Conservation (phyloP, 2,797 vertebrate species). For the Acanthis flammea region DNA sequence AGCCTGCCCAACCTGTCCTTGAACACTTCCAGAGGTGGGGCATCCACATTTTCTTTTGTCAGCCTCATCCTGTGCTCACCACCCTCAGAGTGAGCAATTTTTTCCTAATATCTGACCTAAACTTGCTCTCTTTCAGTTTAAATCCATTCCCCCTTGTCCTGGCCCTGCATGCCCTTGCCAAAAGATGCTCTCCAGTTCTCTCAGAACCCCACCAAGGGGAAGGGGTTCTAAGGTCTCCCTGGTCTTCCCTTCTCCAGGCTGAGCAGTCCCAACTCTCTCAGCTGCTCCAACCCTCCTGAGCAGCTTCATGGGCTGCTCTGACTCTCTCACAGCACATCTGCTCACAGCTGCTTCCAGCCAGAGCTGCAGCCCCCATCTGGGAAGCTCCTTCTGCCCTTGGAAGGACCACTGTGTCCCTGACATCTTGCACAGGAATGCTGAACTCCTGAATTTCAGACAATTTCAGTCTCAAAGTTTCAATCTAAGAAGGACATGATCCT, state of each 20-base stretch:
- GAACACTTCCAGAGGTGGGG: not conserved
- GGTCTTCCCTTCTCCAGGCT: not conserved
- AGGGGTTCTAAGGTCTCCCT: not conserved
- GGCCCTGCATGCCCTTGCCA: too few species aligned
- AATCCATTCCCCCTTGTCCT: not conserved
- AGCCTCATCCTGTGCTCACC: not conserved
- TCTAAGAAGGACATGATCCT: not conserved
- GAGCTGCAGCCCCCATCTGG: not conserved
- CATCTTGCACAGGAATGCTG: not conserved
- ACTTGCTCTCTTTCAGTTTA: not conserved
- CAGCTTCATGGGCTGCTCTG: not conserved
- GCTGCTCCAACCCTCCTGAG: not conserved
- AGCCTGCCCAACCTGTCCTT: accelerated
- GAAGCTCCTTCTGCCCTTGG: not conserved
- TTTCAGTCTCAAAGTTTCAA: not conserved
- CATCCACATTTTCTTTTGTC: not conserved
- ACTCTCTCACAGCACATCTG: not conserved
- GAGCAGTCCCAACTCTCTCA: not conserved
- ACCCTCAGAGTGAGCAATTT: not conserved
- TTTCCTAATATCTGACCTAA: not conserved
- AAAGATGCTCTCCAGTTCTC: not conserved
- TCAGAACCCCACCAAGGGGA: accelerated
- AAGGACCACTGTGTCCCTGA: not conserved
- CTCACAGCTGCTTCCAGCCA: not conserved
- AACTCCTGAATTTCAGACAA: not conserved